Evolutionary conservation across 2,113 vertebrate genomes (phyloP), one percentile per base, ranked within the genome.

Genomic region (Macroglossus sobrinus): DNA sequence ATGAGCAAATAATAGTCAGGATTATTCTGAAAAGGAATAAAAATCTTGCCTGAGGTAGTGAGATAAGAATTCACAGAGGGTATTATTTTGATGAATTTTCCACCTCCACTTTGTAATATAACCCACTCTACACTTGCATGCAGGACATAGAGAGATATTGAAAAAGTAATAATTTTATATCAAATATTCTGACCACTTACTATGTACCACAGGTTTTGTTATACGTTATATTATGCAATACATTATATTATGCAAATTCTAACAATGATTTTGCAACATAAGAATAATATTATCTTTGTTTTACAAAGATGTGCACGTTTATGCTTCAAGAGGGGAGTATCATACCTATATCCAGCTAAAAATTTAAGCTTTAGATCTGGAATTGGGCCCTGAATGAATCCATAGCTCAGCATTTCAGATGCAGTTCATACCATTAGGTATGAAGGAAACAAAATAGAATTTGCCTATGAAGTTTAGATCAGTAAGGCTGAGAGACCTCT

Each of bases 341-440:
- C 14, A 5, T 64, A 21, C 7, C 12, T 33, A 38, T 15, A 40
- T 11, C 66, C 24, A 71, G 19, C 7, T n/a, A n/a, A 18, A 61
- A 38, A 8, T 2, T 12, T 14, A 38, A 33, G 8, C 7, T 59
- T 79, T 19, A 35, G 45, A 93, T 74, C 2, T 38, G 28, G n/a
- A 68, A 81, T 40, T 33, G 43, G 93, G 43, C 24, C 40, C 24
- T 90, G 14, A 38, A 19, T 81, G 61, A 71, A 3, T 72, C 38
- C 30, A 18, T 3, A 72, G 75, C 7, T 26, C 38, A 18, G 33
- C 26, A 28, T 61, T 57, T 84, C 68, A 81, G 35, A 28, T 33
- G 1, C 2, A 71, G 14, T 5, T 38, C 0, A 79, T 35, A 2
- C 7, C 38, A 57, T 9, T 8, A 53, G 18, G 4, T 57, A 12